A percentile compares a stretch with the other conserved stretches of the same genome.
These are phyloP conservation scores for Zootermopsis nevadensis DNA, from an alignment of 2,888 invertebrate genomes.

Conservation along the genomic window DNA sequence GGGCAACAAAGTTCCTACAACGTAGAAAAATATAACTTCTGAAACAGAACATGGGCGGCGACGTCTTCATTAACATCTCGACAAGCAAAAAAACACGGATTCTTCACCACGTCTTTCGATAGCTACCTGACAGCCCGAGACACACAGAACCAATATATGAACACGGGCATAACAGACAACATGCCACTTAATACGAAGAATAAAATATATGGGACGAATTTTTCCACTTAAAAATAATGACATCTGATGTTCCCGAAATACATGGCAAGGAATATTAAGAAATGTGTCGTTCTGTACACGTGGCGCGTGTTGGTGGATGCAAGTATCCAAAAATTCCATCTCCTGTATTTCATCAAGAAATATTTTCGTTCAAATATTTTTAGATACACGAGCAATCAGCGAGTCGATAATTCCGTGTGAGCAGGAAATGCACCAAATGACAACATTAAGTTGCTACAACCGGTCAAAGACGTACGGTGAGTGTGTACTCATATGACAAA, in stretches of 20 bases:
- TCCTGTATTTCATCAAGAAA: too few relatives aligned
- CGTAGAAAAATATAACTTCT: neutral
- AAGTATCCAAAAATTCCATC: too few relatives aligned
- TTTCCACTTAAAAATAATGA: neutral
- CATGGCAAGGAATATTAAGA: too few relatives aligned
- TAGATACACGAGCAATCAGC: too few relatives aligned
- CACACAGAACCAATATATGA: neutral
- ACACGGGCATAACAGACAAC: neutral
- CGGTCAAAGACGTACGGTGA: too few relatives aligned
- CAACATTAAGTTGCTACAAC: too few relatives aligned
- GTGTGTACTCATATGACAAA: too few relatives aligned
- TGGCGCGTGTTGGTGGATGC: too few relatives aligned
- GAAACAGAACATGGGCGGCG: neutral
- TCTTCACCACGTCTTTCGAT: slow-evolving; percentile 9
- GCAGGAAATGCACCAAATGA: too few relatives aligned
- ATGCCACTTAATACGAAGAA: neutral
- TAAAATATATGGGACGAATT: neutral
- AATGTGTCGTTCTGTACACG: too few relatives aligned
- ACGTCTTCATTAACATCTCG: neutral
- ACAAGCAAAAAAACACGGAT: neutral
- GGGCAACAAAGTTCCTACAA: neutral
- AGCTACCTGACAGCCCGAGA: neutral
- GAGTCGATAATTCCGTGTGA: too few relatives aligned
- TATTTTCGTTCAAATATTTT: too few relatives aligned
- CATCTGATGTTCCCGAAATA: neutral